Evolutionary conservation across 2,113 vertebrate genomes (phyloP), one percentile per base, ranked within the genome.

Genomic region (Solea solea): DNA sequence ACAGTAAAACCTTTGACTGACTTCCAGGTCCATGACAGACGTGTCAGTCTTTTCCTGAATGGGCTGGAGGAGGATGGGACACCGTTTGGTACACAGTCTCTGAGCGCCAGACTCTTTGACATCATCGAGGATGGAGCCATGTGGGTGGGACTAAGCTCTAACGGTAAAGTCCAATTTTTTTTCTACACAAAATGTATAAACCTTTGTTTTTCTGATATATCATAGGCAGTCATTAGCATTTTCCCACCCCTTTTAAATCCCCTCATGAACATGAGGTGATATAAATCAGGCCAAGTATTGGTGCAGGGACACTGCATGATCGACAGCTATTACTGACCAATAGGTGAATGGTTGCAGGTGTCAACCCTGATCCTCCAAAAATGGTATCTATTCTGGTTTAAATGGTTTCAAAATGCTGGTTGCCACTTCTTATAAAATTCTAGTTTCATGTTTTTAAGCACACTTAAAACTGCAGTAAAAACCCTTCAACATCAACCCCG

Each of bases 21-120:
- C 79, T 86, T 89, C 2, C 80, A 99, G 97, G 94, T 96, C 1
- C 91, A 97, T 72, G 90, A 92, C 51, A 94, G 83, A 69, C 93
- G 84, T 76, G 88, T 92, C 84, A 97, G 93, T 90, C 94, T 98
- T 64, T 98, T 98, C 81, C 76, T 98, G 81, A 90, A 98, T 84
- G 96, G 96, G 3, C 90, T 95, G 58, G 96, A 99, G 88, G 93
- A 96, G 53, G 95, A 96, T 69, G 90, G 88, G 34, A 95, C 92
- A 44, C 90, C 96, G 41, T 97, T 96, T 86, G 94, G 95, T 83
- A 86, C 94, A 52, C 93, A 89, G 69, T 90, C 84, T 67, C 93
- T 98, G 54, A 74, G 44, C 55, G 90, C 85, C 64, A 74, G 91
- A 42, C 49, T 97, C 70, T 72, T 60, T 62, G 94, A 96, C 78